A percentile compares a stretch with the other conserved stretches of the same genome.
phyloP scores from a whole-genome alignment of 2,797 vertebrate species.

The Chelmon rostratus region DNA sequence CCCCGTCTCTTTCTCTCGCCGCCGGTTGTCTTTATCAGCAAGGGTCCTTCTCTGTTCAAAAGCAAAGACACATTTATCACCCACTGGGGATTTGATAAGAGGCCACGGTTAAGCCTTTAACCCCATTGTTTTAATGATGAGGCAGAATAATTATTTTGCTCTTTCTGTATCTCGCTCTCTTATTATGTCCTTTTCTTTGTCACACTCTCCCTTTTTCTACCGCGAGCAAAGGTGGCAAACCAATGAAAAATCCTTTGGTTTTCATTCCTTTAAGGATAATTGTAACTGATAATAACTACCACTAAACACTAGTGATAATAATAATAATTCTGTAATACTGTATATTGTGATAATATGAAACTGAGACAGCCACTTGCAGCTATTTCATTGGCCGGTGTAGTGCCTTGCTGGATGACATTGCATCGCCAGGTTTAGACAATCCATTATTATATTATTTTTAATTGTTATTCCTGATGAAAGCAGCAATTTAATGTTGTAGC shows the following conservation, averaged over 20 bases:
- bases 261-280: too few relatives aligned
- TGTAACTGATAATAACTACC: too few relatives aligned
- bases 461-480: too few relatives aligned
- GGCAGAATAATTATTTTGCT: constrained; percentile 55
- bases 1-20: constrained; percentile 45
- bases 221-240: constrained; percentile 3
- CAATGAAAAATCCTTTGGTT: too few relatives aligned
- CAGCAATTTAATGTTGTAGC: neutral
- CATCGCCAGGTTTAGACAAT: neutral
- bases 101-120: constrained; percentile 77
- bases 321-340: too few relatives aligned
- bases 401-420: neutral
- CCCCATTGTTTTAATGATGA: constrained; percentile 79
- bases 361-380: too few relatives aligned
- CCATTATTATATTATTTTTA: neutral
- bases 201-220: neutral
- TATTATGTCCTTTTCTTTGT: constrained; percentile 25
- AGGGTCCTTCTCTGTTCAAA: constrained; percentile 63
- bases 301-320: too few relatives aligned
- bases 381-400: neutral
- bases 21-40: constrained; percentile 70
- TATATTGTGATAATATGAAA: too few relatives aligned
- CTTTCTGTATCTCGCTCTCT: constrained; percentile 24
- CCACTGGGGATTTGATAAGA: constrained; percentile 76
- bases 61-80: constrained; percentile 75